Evolutionary conservation across 2,113 vertebrate genomes (phyloP), one percentile per base, ranked within the genome.

Genomic region (Ailuropoda melanoleuca): DNA sequence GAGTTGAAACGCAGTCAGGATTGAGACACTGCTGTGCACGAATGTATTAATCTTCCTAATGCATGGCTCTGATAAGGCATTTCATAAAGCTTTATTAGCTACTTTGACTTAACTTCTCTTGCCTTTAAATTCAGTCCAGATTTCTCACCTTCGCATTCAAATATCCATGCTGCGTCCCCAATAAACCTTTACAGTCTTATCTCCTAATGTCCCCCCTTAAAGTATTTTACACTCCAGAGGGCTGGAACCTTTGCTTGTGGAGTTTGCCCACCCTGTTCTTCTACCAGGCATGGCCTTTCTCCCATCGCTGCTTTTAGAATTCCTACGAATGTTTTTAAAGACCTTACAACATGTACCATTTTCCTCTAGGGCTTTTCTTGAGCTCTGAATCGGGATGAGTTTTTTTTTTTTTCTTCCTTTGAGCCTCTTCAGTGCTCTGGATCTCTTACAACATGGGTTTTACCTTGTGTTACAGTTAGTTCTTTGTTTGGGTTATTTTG

Each of bases 281-380:
- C 60, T 9, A 62, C 48, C 21, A 31, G 14, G 10, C n/a, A 62
- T 89, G 31, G 11, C 10, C 43, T 95, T 96, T 84, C 78, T 93
- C n/a, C 66, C 39, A 80, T 62, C 21, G 74, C 50, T 31, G 66
- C 48, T 86, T 97, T 90, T 55, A 75, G 48, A 97, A 78, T 74
- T 84, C 37, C 60, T 86, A 29, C 70, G 62, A 53, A 68, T 95
- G 53, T 93, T 95, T 80, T 84, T 88, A 74, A 95, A 94, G 70
- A 84, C 75, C 53, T n/a, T 80, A 43, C 48, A 53, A 68, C 62
- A 34, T 6, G 15, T n/a, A 94, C 53, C 4, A 43, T 13, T 94
- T 94, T 81, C 92, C 39, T 94, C 8, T 72, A 78, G 17, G 55
- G 31, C 66, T 56, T 86, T 84, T 84, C 68, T 92, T 95, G 75